Conservation (phyloP, 2,113 vertebrate genomes). For the Callospermophilus lateralis region DNA sequence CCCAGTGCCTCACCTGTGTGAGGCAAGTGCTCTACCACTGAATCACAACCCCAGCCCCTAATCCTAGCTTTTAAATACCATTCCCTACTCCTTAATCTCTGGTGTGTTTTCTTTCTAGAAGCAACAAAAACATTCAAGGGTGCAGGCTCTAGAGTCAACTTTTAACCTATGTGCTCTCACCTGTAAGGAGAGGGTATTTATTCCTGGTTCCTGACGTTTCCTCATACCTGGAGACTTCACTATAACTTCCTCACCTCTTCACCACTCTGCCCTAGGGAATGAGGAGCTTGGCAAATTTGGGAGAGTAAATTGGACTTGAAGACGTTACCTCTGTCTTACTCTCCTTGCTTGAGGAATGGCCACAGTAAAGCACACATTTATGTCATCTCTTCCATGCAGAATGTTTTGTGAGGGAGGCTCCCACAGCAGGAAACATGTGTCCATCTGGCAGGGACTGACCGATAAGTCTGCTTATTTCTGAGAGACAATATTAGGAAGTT, state of each 20-base stretch:
- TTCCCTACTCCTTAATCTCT: neutral
- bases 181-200: neutral
- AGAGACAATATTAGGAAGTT: neutral
- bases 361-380: neutral
- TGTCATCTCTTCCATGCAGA: neutral
- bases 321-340: neutral
- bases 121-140: neutral
- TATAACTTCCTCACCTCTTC: neutral
- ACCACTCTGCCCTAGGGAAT: neutral
- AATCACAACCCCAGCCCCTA: no score
- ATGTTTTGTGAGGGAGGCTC: neutral
- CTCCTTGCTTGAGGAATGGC: neutral
- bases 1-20: no score
- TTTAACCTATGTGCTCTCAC: neutral
- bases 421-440: neutral
- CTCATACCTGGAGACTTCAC: neutral
- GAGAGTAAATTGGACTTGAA: neutral
- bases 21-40: no score
- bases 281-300: neutral
- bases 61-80: neutral
- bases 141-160: neutral
- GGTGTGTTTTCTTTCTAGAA: slow-evolving; percentile 28
- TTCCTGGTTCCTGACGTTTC: neutral
- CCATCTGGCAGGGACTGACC: neutral
- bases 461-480: neutral